phyloP scores from a whole-genome alignment of 2,888 invertebrate genomes.

The Epistrophella euchroma region DNA sequence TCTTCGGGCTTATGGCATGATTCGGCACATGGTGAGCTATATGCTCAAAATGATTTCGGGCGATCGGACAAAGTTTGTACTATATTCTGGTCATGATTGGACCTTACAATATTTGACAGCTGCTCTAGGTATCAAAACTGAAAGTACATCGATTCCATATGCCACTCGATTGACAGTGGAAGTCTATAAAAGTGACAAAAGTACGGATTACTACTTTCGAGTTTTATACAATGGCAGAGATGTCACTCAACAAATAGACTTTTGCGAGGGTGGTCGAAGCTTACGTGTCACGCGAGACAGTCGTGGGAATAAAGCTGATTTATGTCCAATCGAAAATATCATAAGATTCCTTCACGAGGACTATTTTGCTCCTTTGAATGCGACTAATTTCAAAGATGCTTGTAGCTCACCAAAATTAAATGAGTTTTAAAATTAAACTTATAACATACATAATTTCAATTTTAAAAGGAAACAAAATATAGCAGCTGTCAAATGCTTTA shows the following conservation, averaged over 20 bases:
- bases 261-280: slow-evolving; percentile 88
- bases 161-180: slow-evolving; percentile 95
- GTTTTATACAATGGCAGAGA: slow-evolving; percentile 94
- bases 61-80: slow-evolving; percentile 89
- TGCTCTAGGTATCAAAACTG: slow-evolving; percentile 88
- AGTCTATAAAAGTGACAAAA: slow-evolving; percentile 89
- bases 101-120: slow-evolving; percentile 93
- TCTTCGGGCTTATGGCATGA: slow-evolving; percentile 91
- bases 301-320: slow-evolving; percentile 85
- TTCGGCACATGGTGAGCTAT: slow-evolving; percentile 92
- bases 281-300: slow-evolving; percentile 85
- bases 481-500: background rate
- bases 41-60: slow-evolving; percentile 93
- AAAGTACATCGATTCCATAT: slow-evolving; percentile 89
- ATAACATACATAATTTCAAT: background rate
- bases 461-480: background rate
- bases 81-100: slow-evolving; percentile 96
- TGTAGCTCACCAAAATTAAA: slow-evolving; percentile 85
- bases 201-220: slow-evolving; percentile 90
- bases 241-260: slow-evolving; percentile 91
- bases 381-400: slow-evolving; percentile 95
- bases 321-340: slow-evolving; percentile 94
- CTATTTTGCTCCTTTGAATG: slow-evolving; percentile 92
- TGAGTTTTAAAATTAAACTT: slow-evolving; percentile 79
- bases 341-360: slow-evolving; percentile 94